Conservation (phyloP, 1,140 invertebrate species). For the Procambarus clarkii region DNA sequence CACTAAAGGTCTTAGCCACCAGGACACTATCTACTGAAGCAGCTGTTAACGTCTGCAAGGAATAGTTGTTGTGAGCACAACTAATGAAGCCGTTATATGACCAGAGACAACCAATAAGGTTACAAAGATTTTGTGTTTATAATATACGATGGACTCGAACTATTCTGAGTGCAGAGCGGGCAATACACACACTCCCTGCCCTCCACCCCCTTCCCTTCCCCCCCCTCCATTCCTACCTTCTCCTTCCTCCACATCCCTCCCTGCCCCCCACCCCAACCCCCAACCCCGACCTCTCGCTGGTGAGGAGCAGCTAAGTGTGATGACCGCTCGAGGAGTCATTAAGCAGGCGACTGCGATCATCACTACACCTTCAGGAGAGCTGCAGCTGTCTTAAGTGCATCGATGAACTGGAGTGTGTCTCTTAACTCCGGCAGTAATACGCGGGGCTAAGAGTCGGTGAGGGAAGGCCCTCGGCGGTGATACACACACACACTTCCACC, state of each 20-base stretch:
- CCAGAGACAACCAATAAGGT: too few species aligned
- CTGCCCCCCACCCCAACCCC: not conserved
- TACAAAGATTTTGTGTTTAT: too few species aligned
- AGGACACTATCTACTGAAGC: too few species aligned
- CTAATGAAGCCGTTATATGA: too few species aligned
- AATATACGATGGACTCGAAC: too few species aligned
- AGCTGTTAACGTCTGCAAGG: too few species aligned
- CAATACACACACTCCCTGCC: not conserved
- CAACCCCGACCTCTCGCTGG: not conserved
- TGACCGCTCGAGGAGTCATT: constrained; percentile 33
- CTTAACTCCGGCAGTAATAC: constrained; percentile 22
- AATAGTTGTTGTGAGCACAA: too few species aligned
- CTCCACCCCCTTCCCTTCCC: not conserved
- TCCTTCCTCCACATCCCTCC: not conserved
- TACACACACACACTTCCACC: not conserved
- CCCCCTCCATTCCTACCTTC: not conserved
- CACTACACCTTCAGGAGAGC: not conserved
- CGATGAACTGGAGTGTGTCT: constrained; percentile 35
- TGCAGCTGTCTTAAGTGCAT: constrained; percentile 29
- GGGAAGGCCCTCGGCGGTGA: not conserved
- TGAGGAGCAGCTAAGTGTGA: not conserved
- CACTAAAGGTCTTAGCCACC: too few species aligned
- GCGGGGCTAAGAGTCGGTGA: not conserved
- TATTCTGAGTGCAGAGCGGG: not conserved
- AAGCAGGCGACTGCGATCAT: not conserved